Evolutionary conservation across 2,113 vertebrate genomes (phyloP), one percentile per base, ranked within the genome.

Genomic region (Siniperca knerii): DNA sequence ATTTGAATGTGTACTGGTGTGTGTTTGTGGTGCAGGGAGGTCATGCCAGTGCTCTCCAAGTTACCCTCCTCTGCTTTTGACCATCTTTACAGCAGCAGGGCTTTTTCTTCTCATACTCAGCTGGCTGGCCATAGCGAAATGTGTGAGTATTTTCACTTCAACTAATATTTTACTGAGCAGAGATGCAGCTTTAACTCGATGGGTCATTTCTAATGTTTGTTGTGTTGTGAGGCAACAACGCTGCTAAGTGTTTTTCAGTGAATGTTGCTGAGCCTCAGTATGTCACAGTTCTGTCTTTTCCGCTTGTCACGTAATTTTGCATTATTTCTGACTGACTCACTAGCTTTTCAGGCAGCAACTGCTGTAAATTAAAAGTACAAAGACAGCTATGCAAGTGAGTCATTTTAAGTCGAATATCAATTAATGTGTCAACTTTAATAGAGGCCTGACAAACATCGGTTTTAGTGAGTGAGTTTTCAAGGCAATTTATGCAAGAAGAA

Each of bases 101-200:
- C 55, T 95, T 62, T 44, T 93, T 33, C 72, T 93, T 52, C 71
- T 95, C 29, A 10, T 48, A 4, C 57, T 93, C 67, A 54, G 25
- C 75, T 87, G 90, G 40, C 64, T 93, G 57, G 75, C 77, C 20
- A 6, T 65, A 1, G 37, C 60, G 1, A 83, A 75, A 87, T 89
- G 88, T 87, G 94, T 95, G 82, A 95, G 94, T 95, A 77, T 75
- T 40, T 35, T 44, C 23, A 42, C 10, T 7, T 57, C 9, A 13
- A 9, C 6, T 50, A 0, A 23, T 18, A 16, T 35, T 37, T 85
- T 8, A 52, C 12, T 46, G n/a, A 58, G 40, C 54, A 21, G 23
- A 29, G 40, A 44, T 60, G 20, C 73, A 23, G 29, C 33, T 61
- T 69, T 23, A 48, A 60, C 12, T 48, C 0, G 0, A 50, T 50